Evolutionary conservation across 2,888 invertebrate genomes (phyloP).

Genomic region (Alviniconcha strummeri): DNA sequence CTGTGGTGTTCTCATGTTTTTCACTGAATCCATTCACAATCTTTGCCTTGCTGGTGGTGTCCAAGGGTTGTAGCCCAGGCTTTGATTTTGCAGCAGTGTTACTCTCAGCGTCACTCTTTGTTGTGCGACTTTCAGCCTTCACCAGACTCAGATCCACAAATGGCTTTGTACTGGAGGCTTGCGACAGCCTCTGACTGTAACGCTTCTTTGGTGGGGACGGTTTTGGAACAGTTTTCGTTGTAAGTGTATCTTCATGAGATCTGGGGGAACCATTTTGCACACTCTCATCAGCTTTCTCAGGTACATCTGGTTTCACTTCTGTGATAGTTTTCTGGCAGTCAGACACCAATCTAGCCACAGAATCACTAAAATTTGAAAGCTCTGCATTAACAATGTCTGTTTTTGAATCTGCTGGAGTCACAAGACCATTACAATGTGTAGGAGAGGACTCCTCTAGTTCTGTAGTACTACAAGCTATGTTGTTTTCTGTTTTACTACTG

Average conservation of each 20-base stretch:
- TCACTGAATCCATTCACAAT: conserved; percentile 23
- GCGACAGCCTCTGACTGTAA: conserved; percentile 12
- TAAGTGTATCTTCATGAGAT: background rate
- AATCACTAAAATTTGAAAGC: background rate
- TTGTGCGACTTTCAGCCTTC: no score
- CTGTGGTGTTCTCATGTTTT: background rate
- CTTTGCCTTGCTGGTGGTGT: background rate
- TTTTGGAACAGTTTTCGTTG: background rate
- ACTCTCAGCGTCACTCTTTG: background rate
- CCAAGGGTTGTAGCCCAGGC: background rate
- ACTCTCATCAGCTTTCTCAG: background rate
- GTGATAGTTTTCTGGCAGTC: background rate
- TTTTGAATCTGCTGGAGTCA: background rate
- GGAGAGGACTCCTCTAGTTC: background rate
- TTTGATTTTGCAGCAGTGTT: background rate
- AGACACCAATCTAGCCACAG: background rate
- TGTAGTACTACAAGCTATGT: no score
- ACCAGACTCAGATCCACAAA: no score
- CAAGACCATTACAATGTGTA: conserved; percentile 19
- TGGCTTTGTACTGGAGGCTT: no score
- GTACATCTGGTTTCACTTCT: background rate
- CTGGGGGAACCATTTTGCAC: background rate
- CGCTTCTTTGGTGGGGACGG: conserved; percentile 18
- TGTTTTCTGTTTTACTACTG: no score
- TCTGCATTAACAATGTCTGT: background rate